Evolutionary conservation across 2,113 vertebrate species (phyloP).

Genomic region (Chaetodon auriga): DNA sequence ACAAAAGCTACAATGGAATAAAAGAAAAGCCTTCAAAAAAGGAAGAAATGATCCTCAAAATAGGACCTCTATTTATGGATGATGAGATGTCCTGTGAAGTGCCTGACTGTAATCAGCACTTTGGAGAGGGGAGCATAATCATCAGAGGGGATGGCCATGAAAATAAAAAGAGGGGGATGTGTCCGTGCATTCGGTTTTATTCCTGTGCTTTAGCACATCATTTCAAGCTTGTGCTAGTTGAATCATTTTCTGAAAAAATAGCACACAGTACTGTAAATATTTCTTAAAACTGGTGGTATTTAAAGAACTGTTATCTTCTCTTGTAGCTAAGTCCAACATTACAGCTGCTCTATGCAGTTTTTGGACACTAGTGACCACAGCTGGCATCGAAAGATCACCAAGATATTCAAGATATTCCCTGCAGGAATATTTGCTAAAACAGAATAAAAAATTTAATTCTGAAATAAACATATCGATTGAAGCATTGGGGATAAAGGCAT

Average conservation of each 20-base stretch:
- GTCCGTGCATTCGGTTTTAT: not conserved
- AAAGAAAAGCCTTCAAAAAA: not conserved
- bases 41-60: constrained; percentile 49
- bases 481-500: not conserved
- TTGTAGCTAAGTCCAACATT: not conserved
- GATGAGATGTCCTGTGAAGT: constrained; percentile 64
- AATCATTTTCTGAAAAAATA: not conserved
- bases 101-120: constrained; percentile 64
- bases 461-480: not conserved
- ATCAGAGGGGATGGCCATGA: constrained; percentile 38
- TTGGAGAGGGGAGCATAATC: constrained; percentile 52
- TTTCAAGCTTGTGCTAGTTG: not conserved
- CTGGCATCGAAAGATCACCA: not conserved
- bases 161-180: constrained; percentile 21
- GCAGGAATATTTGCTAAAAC: not conserved
- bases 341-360: not conserved
- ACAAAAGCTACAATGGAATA: constrained; percentile 20
- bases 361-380: not conserved
- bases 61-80: constrained; percentile 51
- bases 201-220: not conserved
- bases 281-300: constrained; percentile 13
- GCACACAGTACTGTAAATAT: not conserved
- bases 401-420: not conserved
- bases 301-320: not conserved
- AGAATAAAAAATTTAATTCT: not conserved